Evolutionary conservation across 2,113 vertebrate genomes (phyloP), one percentile per base, ranked within the genome.

Genomic region (Acinonyx jubatus): DNA sequence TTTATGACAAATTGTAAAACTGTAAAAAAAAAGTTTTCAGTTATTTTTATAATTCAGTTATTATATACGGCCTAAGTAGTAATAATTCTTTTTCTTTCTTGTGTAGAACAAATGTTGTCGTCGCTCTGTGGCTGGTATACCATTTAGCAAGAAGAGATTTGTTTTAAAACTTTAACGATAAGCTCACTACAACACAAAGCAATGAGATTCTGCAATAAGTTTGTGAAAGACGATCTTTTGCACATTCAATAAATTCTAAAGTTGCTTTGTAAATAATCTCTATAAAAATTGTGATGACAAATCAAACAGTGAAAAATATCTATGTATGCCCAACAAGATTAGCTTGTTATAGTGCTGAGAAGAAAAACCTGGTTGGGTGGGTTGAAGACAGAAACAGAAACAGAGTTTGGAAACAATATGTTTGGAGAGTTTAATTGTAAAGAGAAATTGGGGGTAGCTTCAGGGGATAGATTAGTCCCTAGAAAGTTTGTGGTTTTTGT

Each of bases 1-100:
- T 98, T 99, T 99, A 97, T 99, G 99, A 96, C 99, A 99, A 97
- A 99, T 99, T 81, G 97, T 98, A 94, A 98, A 98, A 76, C 98
- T 98, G 83, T 61, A 45, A 90, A 89, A 82, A 66, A 66, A 36
- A 57, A 94, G 31, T 83, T 88, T 84, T 38, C 45, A 79, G 19
- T 96, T 80, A 96, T 88, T 78, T 83, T 89, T 8, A 78, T 65
- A 25, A 86, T 65, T 96, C 27, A 33, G 4, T 93, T 29, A 74
- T 33, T 12, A 89, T 8, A 12, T 31, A 18, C 31, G 65, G 25
- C 68, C 76, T 73, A 65, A 19, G 21, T 16, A 52, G 15, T 31
- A 29, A 79, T 69, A 94, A 18, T 48, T 78, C 45, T 80, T 29
- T 66, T 50, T 71, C 19, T 87, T 57, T 83, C 29, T 5, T 92